phyloP scores from a whole-genome alignment of 2,113 vertebrate species.

The Trematomus loennbergii region DNA sequence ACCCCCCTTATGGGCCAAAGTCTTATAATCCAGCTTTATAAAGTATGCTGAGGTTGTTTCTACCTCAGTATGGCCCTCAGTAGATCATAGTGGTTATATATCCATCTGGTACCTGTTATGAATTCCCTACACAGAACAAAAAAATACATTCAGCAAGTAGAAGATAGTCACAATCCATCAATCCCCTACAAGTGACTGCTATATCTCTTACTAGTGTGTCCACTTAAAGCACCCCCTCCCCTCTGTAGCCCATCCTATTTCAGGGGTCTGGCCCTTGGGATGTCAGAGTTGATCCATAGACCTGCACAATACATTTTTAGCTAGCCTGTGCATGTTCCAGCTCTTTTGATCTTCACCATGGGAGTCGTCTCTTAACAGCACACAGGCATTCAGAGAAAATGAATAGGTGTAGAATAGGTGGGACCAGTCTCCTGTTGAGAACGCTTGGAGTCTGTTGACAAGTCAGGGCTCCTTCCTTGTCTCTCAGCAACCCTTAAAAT shows the following conservation, averaged over 20 bases:
- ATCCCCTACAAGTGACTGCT: conserved; percentile 6
- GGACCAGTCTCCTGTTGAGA: conserved; percentile 50
- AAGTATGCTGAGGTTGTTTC: neutral
- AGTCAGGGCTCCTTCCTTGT: conserved; percentile 43
- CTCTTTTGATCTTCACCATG: conserved; percentile 58
- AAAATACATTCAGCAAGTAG: conserved; percentile 27
- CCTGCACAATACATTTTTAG: conserved; percentile 41
- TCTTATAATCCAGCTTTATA: neutral
- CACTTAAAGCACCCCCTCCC: conserved; percentile 29
- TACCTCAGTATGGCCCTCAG: neutral
- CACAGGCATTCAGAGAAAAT: conserved; percentile 68
- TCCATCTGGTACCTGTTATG: neutral
- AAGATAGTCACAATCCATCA: conserved; percentile 23
- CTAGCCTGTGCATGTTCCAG: conserved; percentile 47
- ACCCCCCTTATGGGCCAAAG: neutral
- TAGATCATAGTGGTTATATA: neutral
- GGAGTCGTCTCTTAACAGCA: conserved; percentile 48
- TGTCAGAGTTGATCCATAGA: conserved; percentile 50
- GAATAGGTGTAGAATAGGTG: conserved; percentile 45
- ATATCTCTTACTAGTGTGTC: conserved; percentile 31
- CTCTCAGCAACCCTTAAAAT: conserved; percentile 71
- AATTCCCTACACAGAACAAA: conserved; percentile 29
- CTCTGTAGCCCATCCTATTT: conserved; percentile 30
- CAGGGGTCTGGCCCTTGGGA: conserved; percentile 36
- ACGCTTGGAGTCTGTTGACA: conserved; percentile 40